Conservation (phyloP, 2,888 invertebrate genomes). For the Linyphia triangularis region DNA sequence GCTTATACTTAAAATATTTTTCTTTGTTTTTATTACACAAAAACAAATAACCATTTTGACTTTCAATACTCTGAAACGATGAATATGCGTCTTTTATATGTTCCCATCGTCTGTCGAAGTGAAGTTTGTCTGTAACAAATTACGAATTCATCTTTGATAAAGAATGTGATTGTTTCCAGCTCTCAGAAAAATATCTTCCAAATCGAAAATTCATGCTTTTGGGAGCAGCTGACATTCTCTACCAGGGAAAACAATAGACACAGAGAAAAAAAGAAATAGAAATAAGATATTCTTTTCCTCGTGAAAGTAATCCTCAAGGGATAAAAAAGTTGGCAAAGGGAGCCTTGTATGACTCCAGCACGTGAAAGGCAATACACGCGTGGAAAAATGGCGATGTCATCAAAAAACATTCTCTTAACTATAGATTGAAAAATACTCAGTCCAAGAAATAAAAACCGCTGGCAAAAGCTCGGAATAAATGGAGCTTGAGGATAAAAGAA, state of each 20-base stretch:
- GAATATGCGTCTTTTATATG: too few species aligned
- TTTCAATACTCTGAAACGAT: too few species aligned
- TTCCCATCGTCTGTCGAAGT: background rate
- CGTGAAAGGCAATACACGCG: background rate
- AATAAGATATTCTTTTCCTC: background rate
- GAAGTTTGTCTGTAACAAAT: background rate
- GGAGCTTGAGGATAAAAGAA: conserved; percentile 58
- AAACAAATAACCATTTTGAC: too few species aligned
- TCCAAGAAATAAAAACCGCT: conserved; percentile 61
- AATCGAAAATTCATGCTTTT: conserved; percentile 34
- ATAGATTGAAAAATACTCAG: conserved; percentile 69
- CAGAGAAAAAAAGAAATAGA: background rate
- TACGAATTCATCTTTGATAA: conserved; percentile 23
- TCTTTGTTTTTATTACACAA: too few species aligned
- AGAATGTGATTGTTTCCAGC: conserved; percentile 1
- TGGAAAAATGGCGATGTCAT: conserved; percentile 60
- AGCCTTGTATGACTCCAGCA: conserved; percentile 12
- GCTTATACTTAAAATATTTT: too few species aligned
- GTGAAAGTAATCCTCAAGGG: background rate
- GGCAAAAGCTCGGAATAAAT: conserved; percentile 67
- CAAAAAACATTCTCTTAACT: conserved; percentile 63
- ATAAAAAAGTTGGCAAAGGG: conserved; percentile 14
- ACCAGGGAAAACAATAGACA: conserved; percentile 1
- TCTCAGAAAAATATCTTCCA: background rate
- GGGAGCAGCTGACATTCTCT: conserved; percentile 10